Conservation (phyloP, 2,797 vertebrate genomes). For the Silurus lanzhouensis region DNA sequence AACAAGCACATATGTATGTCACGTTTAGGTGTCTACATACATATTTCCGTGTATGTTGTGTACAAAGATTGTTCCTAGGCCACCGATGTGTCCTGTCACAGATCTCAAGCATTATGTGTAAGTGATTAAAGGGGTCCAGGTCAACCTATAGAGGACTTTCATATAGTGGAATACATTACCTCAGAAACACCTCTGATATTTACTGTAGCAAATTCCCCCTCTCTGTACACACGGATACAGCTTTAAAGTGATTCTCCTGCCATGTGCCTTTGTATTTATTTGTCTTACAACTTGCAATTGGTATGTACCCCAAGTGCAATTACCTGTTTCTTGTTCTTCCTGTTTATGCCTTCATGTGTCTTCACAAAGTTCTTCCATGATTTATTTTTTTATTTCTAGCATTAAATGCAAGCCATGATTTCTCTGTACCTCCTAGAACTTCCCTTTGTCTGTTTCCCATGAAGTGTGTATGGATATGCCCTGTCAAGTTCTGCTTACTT, state of each 20-base stretch:
- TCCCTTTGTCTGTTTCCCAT: background rate
- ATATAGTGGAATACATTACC: too few species aligned
- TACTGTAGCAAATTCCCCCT: too few species aligned
- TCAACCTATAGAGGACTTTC: too few species aligned
- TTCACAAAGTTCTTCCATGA: background rate
- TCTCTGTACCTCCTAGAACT: background rate
- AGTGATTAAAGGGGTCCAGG: too few species aligned
- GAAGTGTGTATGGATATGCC: background rate
- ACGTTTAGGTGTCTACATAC: too few species aligned
- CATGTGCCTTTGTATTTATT: background rate
- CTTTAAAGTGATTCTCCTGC: background rate
- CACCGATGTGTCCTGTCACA: too few species aligned
- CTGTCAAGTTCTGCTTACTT: background rate
- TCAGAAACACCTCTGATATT: too few species aligned
- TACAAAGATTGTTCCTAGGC: too few species aligned
- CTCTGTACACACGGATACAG: background rate
- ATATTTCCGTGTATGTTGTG: too few species aligned
- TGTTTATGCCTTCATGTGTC: background rate
- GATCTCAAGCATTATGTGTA: too few species aligned
- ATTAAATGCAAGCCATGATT: background rate
- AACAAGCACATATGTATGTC: too few species aligned
- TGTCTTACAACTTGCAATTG: background rate
- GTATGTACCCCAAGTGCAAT: background rate
- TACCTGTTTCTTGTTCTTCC: background rate
- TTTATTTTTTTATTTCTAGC: background rate